phyloP scores from a whole-genome alignment of 2,888 invertebrate species.

The Ochlodes sylvanus region DNA sequence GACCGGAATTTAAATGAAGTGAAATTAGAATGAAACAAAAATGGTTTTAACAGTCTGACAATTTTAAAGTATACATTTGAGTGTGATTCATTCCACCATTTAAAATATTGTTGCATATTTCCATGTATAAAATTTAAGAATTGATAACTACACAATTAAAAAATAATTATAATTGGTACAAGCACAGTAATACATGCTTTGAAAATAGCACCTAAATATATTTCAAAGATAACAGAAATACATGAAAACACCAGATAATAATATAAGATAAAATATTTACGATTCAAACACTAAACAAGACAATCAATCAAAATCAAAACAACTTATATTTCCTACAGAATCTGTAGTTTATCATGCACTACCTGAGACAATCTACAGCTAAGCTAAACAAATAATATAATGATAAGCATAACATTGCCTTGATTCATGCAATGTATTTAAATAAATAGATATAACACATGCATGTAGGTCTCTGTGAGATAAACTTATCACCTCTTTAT shows the following conservation, averaged over 20 bases:
- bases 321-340: constrained; percentile 42
- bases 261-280: constrained; percentile 11
- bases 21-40: no score
- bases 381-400: constrained; percentile 54
- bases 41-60: no score
- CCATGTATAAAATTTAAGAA: not conserved
- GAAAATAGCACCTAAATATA: constrained; percentile 5
- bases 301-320: constrained; percentile 60
- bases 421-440: constrained; percentile 60
- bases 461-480: not conserved
- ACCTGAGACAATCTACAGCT: constrained; percentile 48
- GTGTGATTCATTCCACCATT: not conserved
- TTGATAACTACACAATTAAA: not conserved
- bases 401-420: constrained; percentile 58
- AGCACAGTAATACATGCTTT: not conserved
- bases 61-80: not conserved
- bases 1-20: no score
- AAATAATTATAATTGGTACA: not conserved
- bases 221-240: not conserved
- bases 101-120: constrained; percentile 12
- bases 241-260: constrained; percentile 14
- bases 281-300: constrained; percentile 44
- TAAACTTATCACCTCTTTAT: not conserved
- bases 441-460: not conserved
- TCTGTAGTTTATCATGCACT: constrained; percentile 27